Evolutionary conservation across 2,888 invertebrate species (phyloP), one percentile per base, ranked within the genome.

Genomic region (Byasa hedistus): DNA sequence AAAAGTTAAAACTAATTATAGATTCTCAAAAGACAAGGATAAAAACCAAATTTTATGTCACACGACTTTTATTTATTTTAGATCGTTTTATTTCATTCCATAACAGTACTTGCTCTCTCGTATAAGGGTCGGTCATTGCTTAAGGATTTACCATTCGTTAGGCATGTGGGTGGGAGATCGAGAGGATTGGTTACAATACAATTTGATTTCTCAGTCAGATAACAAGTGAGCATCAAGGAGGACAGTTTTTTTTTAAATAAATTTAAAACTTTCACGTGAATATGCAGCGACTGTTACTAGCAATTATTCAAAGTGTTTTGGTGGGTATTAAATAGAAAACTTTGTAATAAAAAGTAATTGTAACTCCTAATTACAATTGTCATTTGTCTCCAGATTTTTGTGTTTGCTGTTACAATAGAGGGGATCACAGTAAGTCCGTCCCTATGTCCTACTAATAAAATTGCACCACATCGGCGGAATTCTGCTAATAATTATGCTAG

Each of bases 371-470:
- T 48, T 51, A 62, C 63, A 23, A 12, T 23, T 54, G 32, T 68
- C 64, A 22, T 77, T 76, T 57, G 73, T 85, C 78, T 70, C 15
- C 71, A 76, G 77, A 71, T 76, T 59, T 58, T 72, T 55, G 67
- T 77, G 58, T 69, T 78, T 52, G 71, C 74, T 64, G 72, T 77
- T 23, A 73, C 79, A 52, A 72, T 83, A 67, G 75, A 80, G 66
- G 81, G 84, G 56, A 82, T 87, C 61, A 84, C 89, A 61, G 85
- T 89, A 15, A 85, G 77, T 63, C 87, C 88, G 21, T 62, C 76
- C 1, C 73, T 84, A 65, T 91, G 91, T 44, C 91, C 91, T 1
- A 91, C 91, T 4, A 91, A 91, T 71, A 91, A 91, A 75, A 87
- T 91, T 57, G 91, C 91, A 2, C 90, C 91, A 2, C 85, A 86